phyloP scores from a whole-genome alignment of 2,113 vertebrate genomes.

The Pogona vitticeps region DNA sequence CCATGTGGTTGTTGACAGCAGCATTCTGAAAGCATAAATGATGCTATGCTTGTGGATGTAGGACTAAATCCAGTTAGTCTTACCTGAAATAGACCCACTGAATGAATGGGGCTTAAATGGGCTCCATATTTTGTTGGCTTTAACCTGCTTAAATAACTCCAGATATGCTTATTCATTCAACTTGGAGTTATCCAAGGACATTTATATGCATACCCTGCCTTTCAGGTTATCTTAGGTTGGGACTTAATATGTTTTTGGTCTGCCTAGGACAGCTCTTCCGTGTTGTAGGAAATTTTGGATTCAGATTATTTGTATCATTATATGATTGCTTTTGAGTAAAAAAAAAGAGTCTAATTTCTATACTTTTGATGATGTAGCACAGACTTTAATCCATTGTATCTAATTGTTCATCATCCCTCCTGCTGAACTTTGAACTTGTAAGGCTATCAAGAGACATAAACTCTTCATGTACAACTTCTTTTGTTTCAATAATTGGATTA shows the following conservation, averaged over 20 bases:
- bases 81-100: too few species aligned
- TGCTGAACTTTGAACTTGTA: background rate
- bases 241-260: too few species aligned
- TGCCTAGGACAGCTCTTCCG: too few species aligned
- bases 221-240: background rate
- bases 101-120: too few species aligned
- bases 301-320: background rate
- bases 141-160: background rate
- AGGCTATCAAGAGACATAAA: background rate
- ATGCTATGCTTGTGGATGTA: too few species aligned
- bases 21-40: too few species aligned
- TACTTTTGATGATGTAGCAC: background rate
- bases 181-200: background rate
- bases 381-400: background rate
- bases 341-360: background rate
- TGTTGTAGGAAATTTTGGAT: background rate
- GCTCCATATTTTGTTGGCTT: background rate
- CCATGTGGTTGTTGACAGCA: too few species aligned
- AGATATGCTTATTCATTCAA: background rate
- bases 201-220: background rate
- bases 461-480: too few species aligned
- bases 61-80: too few species aligned
- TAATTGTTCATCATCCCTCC: background rate
- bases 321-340: background rate
- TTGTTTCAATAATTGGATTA: too few species aligned